Base-by-base conservation (phyloP, 1,140 invertebrate genomes). In the Sycobia sp. region DNA sequence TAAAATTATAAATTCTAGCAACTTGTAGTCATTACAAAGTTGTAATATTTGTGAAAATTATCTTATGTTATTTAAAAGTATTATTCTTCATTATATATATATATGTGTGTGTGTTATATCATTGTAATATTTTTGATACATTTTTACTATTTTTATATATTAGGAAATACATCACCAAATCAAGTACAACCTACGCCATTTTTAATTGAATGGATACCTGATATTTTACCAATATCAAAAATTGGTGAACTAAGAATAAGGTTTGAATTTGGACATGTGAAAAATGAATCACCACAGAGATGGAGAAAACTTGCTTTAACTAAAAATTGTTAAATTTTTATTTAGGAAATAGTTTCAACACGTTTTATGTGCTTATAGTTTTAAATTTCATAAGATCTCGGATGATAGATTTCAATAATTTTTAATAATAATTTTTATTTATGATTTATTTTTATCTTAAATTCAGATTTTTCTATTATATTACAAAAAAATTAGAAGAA, bases 191-290 rank as follows among this genome's bases (percentile, higher is more conserved):
- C 86, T 16, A 88, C 85, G n/a, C 88, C 89, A 43, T 90, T 91
- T 72, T 80, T 88, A 14, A 89, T 91, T 51, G 89, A 91, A 76
- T 91, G 89, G 89, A 90, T 89, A 67, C 89, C 89, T 2, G 87
- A 91, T 70, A 85, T 91, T 63, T 76, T 91, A n/a, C 89, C 89
- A 10, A 81, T 85, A 68, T 86, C 86, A 8, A 84, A 87, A 68
- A 85, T 89, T 46, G 89, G 89, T 18, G 89, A 91, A 74, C 72
- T 91, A 25, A 81, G 84, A 59, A 83, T 90, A 36, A 85, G 83
- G 58, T 89, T 89, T 76, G 84, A 89, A 75, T 88, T 86, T 73
- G 86, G 86, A 55, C 87, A 88, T 69, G 65, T 73, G 34, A 76
- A 73, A 67, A 80, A 80, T 50, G 72, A 73, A 43, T 72, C 73